Evolutionary conservation across 2,888 invertebrate species (phyloP), one percentile per base, ranked within the genome.

Genomic region (Ryuthela nishihirai): DNA sequence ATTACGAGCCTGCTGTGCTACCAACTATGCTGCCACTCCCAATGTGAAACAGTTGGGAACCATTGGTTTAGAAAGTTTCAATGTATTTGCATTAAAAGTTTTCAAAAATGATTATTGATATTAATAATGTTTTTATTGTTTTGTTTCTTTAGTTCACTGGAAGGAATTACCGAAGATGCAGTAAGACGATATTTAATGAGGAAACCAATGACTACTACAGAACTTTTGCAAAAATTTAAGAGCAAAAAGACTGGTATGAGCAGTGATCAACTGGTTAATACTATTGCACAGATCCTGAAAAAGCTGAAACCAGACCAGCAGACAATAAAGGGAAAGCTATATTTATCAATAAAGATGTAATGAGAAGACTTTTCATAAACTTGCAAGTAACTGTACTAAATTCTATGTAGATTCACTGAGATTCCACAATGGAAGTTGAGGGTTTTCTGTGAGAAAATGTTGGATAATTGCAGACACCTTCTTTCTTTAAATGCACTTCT

Each of bases 151-250:
- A 35, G 53, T 72, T 88, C 87, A 71, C 88, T 89, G 68, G 88
- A 87, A 72, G 90, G 90, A 45, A 91, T 94, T 32, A 91, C 91
- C 0, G 95, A 97, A 73, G 95, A 95, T 69, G 88, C 92, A 0
- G 93, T 99, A 5, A 81, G 95, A 2, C 83, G 95, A 15, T 98
- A 99, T 76, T 78, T 99, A 26, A 87, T 89, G 75, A 83, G 98
- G 9, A 98, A 98, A 72, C 99, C 98, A 1, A 94, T 98, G 88
- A 98, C 98, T 0, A 90, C 97, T 0, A 97, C 92, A 0, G 97
- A 98, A 72, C 78, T 97, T 26, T 77, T 97, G 38, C 91, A 92
- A 65, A 97, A 97, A 78, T 93, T 97, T 78, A 93, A 92, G 73
- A 88, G 88, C 34, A 93, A 94, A 75, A 89, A 92, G 70, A 88